Evolutionary conservation across 2,113 vertebrate genomes (phyloP), one percentile per base, ranked within the genome.

Genomic region (Podarcis muralis): DNA sequence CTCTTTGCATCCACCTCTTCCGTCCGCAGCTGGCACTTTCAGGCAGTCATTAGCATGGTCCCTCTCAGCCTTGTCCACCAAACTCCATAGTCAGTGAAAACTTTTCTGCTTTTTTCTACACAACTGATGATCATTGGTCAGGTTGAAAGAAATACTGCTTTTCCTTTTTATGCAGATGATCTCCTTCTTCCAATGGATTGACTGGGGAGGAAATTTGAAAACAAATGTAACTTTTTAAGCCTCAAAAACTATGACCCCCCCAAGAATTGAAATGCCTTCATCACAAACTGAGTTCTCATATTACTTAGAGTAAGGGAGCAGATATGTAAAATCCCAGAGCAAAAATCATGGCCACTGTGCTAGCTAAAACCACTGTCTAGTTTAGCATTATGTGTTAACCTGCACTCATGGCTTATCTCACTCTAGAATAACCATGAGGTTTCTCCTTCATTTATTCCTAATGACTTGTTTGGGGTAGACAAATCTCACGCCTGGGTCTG

Each of bases 91-190:
- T 91, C 66, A 11, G 13, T 0, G n/a, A 0, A 2, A 20, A 4
- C 0, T 32, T 79, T 32, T 74, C 68, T 2, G 40, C 5, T 79
- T 85, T 1, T 0, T 0, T 40, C 74, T 48, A 48, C 0, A 0
- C 1, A 2, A 20, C 40, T 53, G 43, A 53, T 92, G 68, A 37
- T 84, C 0, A 0, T 0, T 1, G 40, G 37, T 0, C 23, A 66
- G 0, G 40, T 48, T 68, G 65, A 59, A 59, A 84, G 69, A 68
- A 85, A 88, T 59, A 30, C 30, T 72, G 27, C 59, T 71, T 0
- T 0, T 30, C 83, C 32, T 74, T 69, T 5, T 0, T 48, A 37
- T 0, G 0, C 0, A 0, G n/a, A 48, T 25, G 27, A 57, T 65
- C 57, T 83, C 90, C 81, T 89, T 71, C 1, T 78, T 78, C 16